phyloP scores from a whole-genome alignment of 2,113 vertebrate genomes.

The Takifugu flavidus region DNA sequence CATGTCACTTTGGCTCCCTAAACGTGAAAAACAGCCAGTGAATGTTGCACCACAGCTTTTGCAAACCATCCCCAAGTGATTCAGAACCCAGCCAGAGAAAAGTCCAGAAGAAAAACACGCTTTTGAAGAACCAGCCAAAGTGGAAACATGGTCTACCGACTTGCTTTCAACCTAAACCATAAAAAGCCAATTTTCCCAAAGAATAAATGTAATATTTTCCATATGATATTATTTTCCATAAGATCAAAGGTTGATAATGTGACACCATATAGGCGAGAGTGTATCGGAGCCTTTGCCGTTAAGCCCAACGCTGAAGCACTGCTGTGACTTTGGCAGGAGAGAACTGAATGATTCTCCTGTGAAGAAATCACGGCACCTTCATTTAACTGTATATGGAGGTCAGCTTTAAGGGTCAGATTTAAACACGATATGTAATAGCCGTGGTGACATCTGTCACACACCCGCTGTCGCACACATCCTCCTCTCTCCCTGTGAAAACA shows the following conservation, averaged over 20 bases:
- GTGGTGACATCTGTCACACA: slow-evolving; percentile 20
- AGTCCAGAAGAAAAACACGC: slow-evolving; percentile 62
- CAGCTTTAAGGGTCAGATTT: slow-evolving; percentile 30
- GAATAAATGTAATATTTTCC: slow-evolving; percentile 65
- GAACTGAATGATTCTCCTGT: slow-evolving; percentile 10
- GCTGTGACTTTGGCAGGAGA: no score
- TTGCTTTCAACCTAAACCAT: slow-evolving; percentile 70
- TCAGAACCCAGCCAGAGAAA: slow-evolving; percentile 55
- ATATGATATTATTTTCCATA: slow-evolving; percentile 61
- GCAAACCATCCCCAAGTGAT: slow-evolving; percentile 65
- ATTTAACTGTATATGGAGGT: slow-evolving; percentile 21
- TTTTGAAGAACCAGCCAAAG: slow-evolving; percentile 71
- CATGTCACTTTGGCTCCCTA: slow-evolving; percentile 51
- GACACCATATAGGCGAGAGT: slow-evolving; percentile 39
- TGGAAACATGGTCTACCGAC: slow-evolving; percentile 74
- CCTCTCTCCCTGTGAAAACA: slow-evolving; percentile 28
- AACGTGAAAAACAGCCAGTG: slow-evolving; percentile 71
- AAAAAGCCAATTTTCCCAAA: slow-evolving; percentile 69
- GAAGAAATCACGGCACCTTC: slow-evolving; percentile 28
- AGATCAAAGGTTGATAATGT: slow-evolving; percentile 66
- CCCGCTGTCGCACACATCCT: slow-evolving; percentile 5
- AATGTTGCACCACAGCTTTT: slow-evolving; percentile 56
- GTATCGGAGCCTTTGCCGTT: slow-evolving; percentile 47
- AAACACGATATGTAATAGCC: slow-evolving; percentile 28
- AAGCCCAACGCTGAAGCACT: slow-evolving; percentile 1